phyloP scores from a whole-genome alignment of 2,113 vertebrate species.

The Psittacara wagleri region DNA sequence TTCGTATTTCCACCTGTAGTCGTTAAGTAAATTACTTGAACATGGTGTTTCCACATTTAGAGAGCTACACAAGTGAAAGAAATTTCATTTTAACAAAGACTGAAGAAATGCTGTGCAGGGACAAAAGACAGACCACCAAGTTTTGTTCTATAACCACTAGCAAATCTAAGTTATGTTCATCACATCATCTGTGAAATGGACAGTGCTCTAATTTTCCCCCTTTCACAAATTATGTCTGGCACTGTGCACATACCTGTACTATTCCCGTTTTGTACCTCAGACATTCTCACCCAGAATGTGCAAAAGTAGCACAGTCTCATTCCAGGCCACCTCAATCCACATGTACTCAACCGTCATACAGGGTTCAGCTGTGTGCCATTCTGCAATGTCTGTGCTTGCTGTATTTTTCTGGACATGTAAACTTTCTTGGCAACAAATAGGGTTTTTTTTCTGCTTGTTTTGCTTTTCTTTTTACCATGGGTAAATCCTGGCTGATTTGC shows the following conservation, averaged over 20 bases:
- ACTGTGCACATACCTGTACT: background rate
- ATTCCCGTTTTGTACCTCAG: background rate
- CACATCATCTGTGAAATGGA: background rate
- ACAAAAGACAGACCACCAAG: background rate
- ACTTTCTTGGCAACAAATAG: background rate
- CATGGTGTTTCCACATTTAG: background rate
- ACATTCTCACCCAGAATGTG: rapidly evolving
- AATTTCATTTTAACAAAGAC: slow-evolving; percentile 1
- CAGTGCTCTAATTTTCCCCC: background rate
- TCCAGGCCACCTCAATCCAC: background rate
- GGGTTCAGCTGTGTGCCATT: background rate
- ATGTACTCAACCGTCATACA: background rate
- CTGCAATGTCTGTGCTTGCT: background rate
- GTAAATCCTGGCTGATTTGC: background rate
- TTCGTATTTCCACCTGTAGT: background rate
- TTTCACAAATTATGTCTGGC: background rate
- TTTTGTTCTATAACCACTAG: background rate
- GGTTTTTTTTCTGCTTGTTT: background rate
- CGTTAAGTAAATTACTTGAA: background rate
- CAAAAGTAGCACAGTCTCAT: background rate
- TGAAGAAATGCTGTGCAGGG: background rate
- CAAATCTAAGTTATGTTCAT: background rate
- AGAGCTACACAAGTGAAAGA: background rate
- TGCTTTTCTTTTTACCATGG: background rate
- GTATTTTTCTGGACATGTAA: background rate